These are phyloP conservation scores for Poecilia latipinna DNA, from an alignment of 2,113 vertebrate species.

Conservation along the genomic window DNA sequence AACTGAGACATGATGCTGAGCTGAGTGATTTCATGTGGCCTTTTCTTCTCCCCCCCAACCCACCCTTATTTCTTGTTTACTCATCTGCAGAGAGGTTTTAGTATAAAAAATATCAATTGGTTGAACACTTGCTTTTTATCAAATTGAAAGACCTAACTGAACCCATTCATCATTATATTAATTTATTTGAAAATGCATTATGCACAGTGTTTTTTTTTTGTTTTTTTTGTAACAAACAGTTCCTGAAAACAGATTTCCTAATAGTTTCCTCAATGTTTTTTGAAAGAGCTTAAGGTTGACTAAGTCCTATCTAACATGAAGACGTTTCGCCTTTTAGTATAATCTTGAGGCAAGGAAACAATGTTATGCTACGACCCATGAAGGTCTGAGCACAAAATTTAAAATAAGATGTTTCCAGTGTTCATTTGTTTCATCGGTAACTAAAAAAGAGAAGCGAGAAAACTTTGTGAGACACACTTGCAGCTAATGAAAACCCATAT, in stretches of 20 bases:
- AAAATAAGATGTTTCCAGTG: background rate
- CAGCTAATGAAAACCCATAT: background rate
- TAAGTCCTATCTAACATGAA: too few species aligned
- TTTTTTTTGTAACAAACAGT: too few species aligned
- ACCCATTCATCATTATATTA: background rate
- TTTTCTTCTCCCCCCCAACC: background rate
- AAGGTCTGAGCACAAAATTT: background rate
- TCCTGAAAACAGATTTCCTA: background rate
- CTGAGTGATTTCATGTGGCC: slow-evolving; percentile 10
- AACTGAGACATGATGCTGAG: slow-evolving; percentile 13
- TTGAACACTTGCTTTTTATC: slow-evolving; percentile 4
- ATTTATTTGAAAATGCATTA: too few species aligned
- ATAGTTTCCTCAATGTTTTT: background rate
- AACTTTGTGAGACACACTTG: too few species aligned
- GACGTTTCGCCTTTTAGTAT: too few species aligned
- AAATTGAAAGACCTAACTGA: background rate
- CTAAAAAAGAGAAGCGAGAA: too few species aligned
- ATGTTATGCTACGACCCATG: too few species aligned
- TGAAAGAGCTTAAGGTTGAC: too few species aligned
- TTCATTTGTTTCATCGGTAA: too few species aligned
- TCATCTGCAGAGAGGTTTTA: slow-evolving; percentile 14
- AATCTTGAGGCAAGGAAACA: too few species aligned
- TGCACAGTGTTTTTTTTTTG: too few species aligned
- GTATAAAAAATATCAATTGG: slow-evolving; percentile 1
- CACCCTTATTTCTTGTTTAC: slow-evolving; percentile 7